These are phyloP conservation scores for Neotoxoptera formosana DNA, from an alignment of 1,140 invertebrate species.

Conservation along the genomic window DNA sequence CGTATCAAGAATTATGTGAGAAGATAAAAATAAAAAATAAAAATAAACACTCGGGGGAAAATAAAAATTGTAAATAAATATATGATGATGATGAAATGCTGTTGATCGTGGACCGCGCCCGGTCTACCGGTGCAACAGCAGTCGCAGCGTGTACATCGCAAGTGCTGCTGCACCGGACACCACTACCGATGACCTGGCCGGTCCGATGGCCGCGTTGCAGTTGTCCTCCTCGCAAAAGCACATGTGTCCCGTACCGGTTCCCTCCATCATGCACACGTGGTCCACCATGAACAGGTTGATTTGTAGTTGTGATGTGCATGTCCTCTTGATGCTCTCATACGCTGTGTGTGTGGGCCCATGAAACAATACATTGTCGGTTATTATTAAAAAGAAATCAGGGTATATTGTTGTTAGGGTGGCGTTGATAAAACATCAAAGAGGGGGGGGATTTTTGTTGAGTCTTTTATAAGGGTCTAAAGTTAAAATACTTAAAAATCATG, in stretches of 20 bases:
- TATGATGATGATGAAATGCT: too few species aligned
- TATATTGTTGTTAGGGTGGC: too few species aligned
- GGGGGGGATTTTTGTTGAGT: too few species aligned
- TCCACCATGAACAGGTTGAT: conserved; percentile 98
- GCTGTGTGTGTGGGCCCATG: conserved; percentile 65
- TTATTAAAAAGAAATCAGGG: too few species aligned
- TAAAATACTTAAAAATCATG: too few species aligned
- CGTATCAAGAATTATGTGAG: background rate
- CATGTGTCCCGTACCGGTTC: conserved; percentile 95
- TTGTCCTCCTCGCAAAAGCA: conserved; percentile 97
- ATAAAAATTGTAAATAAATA: too few species aligned
- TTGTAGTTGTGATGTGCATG: conserved; percentile 89
- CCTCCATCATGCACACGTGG: conserved; percentile 98
- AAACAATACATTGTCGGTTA: background rate
- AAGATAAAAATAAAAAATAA: background rate
- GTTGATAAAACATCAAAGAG: too few species aligned
- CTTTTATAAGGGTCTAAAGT: too few species aligned
- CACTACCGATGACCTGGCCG: background rate
- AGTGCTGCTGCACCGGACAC: background rate
- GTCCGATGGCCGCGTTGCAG: conserved; percentile 73
- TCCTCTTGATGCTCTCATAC: conserved; percentile 86
- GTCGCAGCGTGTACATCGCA: background rate
- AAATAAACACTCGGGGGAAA: background rate
- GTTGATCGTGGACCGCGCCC: too few species aligned
- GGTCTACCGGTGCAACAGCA: background rate